Evolutionary conservation across 2,888 invertebrate genomes (phyloP).

Genomic region (Leptinotarsa haldemani): DNA sequence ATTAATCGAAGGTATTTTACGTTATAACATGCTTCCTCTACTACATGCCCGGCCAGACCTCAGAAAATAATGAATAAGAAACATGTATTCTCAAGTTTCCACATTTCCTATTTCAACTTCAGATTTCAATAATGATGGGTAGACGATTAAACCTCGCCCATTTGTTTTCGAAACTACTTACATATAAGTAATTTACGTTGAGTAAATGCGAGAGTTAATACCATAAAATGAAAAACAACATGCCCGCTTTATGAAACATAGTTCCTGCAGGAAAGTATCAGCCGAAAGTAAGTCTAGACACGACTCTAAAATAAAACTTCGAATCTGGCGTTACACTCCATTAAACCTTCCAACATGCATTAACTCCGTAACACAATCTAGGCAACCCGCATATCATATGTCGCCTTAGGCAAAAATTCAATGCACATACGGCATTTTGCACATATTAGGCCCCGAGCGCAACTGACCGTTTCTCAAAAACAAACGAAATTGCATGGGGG

Average conservation of each 20-base stretch:
- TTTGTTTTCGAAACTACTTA: background rate
- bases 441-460: conserved; percentile 29
- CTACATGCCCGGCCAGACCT: no score
- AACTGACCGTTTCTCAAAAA: conserved; percentile 36
- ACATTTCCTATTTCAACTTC: no score
- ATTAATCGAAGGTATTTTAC: no score
- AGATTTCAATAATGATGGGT: no score
- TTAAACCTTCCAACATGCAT: conserved; percentile 28
- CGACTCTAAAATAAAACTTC: conserved; percentile 10
- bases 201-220: no score
- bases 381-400: conserved; percentile 36
- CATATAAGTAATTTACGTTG: no score
- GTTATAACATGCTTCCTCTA: no score
- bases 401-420: conserved; percentile 29
- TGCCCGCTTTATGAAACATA: conserved; percentile 1
- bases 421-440: conserved; percentile 30
- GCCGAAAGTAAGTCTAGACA: background rate
- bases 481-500: conserved; percentile 40
- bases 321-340: conserved; percentile 14
- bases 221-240: background rate
- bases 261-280: conserved; percentile 12
- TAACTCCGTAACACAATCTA: conserved; percentile 40
- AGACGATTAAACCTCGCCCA: no score
- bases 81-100: no score
- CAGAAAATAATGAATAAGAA: no score